A percentile compares a stretch with the other conserved stretches of the same genome.
Conservation (phyloP, 2,888 invertebrate species). For the Xestia rhomboidea region DNA sequence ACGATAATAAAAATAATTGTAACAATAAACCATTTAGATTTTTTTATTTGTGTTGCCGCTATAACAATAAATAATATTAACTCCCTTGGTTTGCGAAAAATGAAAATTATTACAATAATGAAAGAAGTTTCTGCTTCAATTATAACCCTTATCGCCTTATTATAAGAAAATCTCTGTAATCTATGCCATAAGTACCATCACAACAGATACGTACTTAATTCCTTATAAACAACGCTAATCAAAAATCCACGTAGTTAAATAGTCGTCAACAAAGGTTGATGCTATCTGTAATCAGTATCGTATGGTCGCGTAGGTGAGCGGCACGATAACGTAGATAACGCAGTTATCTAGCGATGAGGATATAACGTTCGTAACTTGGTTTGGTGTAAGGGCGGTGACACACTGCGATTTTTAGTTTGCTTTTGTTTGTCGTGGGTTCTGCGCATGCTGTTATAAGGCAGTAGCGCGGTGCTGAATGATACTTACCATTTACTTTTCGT, state of each 20-base stretch:
- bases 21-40: too few species aligned
- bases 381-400: constrained; percentile 35
- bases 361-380: constrained; percentile 57
- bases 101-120: neutral
- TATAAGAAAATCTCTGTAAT: neutral
- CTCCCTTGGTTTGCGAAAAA: too few species aligned
- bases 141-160: too few species aligned
- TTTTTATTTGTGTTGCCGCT: too few species aligned
- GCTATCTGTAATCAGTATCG: constrained; percentile 31
- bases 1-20: too few species aligned
- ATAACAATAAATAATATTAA: too few species aligned
- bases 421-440: neutral
- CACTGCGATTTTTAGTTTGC: constrained; percentile 5
- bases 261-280: constrained; percentile 17
- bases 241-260: constrained; percentile 25
- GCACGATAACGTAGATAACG: constrained; percentile 44
- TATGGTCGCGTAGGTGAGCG: constrained; percentile 33
- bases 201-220: neutral
- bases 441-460: neutral
- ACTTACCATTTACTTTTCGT: neutral
- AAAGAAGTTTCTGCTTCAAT: neutral
- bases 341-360: constrained; percentile 59
- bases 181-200: neutral
- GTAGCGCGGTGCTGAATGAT: neutral
- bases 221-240: neutral